Evolutionary conservation across 2,797 vertebrate species (phyloP).

Genomic region (Iguana delicatissima): DNA sequence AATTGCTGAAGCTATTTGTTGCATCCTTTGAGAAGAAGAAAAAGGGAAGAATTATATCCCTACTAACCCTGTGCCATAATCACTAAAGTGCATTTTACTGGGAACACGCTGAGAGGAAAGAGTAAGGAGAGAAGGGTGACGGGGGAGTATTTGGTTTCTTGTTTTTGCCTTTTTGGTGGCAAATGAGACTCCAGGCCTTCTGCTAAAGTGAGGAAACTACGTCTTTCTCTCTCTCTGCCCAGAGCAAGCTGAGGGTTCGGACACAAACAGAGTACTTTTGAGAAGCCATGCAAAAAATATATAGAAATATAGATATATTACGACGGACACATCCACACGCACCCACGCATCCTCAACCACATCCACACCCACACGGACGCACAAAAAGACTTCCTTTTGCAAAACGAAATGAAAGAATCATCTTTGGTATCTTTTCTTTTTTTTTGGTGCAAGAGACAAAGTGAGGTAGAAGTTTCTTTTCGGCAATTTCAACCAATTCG

Average conservation of each 20-base stretch:
- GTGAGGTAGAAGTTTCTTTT: conserved; percentile 48
- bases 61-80: conserved; percentile 1
- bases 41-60: neutral
- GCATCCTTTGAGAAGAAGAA: too few relatives aligned
- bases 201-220: too few relatives aligned
- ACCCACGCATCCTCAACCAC: neutral
- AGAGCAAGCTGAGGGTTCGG: conserved; percentile 14
- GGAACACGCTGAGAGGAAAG: neutral
- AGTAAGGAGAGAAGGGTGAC: neutral
- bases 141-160: too few relatives aligned
- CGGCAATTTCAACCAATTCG: conserved; percentile 26
- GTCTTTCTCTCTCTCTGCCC: neutral
- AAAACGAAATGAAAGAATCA: conserved; percentile 24
- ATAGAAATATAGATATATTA: conserved; percentile 26
- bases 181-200: neutral
- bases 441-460: conserved; percentile 51
- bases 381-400: conserved; percentile 12
- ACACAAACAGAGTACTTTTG: conserved; percentile 14
- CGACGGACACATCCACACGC: conserved; percentile 1
- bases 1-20: too few relatives aligned
- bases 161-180: neutral
- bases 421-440: conserved; percentile 50
- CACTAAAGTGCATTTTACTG: conserved; percentile 47
- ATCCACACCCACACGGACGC: neutral
- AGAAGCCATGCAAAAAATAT: conserved; percentile 44